Base-by-base conservation (phyloP, 2,113 vertebrate genomes). In the Myrmophylax atrothorax region DNA sequence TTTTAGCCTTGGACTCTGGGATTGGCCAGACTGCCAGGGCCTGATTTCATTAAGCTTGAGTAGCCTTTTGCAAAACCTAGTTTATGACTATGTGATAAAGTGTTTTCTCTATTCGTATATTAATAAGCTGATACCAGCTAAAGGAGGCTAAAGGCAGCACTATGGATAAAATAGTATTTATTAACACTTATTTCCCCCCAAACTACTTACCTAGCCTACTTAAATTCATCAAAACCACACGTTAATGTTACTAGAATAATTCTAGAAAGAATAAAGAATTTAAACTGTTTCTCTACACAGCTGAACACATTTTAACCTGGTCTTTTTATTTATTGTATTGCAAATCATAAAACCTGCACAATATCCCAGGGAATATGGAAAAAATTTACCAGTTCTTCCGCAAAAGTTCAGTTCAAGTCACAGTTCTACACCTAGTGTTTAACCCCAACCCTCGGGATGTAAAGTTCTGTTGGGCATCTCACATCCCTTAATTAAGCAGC, bases 31-130 rank as follows among this genome's bases (percentile, higher is more conserved):
- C 35, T 58, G 46, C 19, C 49, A 78, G 25, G 13, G 19, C 49
- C 78, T 77, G 42, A 94, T 94, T 94, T 80, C 55, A 79, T 87
- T 83, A 94, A 83, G 37, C 33, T 23, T 84, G n/a, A 94, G 60
- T 3, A 85, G 75, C 35, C 53, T 84, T 91, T 87, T 89, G 67
- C 63, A 87, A 95, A 93, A 90, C 12, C 62, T 52, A 17, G 31
- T 87, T 94, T 89, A 83, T 47, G 49, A 87, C 19, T 60, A 44
- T 17, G 53, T 76, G 84, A 87, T 94, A 82, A 87, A 95, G 53
- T 58, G 49, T 26, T 73, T 90, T 89, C 60, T 66, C 17, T 42
- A 64, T 84, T 64, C 53, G 31, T 63, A 50, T 37, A 37, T 82
- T 78, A 87, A 82, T 73, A 77, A 89, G 77, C 37, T 89, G 64